Evolutionary conservation across 1,140 invertebrate genomes (phyloP).

Genomic region (Probaryconus sp.): DNA sequence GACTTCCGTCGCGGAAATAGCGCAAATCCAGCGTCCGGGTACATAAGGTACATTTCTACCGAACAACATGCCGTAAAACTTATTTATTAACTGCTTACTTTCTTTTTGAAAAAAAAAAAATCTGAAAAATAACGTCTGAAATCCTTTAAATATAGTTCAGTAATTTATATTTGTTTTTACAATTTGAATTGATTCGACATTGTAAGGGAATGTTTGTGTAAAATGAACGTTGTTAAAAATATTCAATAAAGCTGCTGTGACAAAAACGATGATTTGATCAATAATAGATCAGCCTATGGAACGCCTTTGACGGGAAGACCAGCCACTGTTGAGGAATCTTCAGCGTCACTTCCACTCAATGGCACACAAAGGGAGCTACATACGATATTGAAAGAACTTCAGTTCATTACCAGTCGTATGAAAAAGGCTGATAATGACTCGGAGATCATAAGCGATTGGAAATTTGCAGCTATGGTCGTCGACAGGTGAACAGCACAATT

Average conservation of each 20-base stretch:
- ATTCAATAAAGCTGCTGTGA: not conserved
- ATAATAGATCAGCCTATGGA: slow-evolving; percentile 80
- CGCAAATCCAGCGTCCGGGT: slow-evolving; percentile 68
- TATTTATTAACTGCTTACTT: no score
- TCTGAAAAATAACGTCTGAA: not conserved
- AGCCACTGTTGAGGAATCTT: slow-evolving; percentile 80
- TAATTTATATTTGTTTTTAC: no score
- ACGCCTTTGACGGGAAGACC: slow-evolving; percentile 76
- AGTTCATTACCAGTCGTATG: slow-evolving; percentile 95
- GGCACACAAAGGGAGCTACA: slow-evolving; percentile 85
- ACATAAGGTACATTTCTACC: slow-evolving; percentile 68
- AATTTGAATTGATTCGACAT: no score
- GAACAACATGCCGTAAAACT: no score
- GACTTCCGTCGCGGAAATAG: slow-evolving; percentile 86
- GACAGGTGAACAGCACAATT: slow-evolving; percentile 82
- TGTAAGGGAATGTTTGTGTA: no score
- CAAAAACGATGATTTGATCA: slow-evolving; percentile 73
- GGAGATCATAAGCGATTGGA: slow-evolving; percentile 98
- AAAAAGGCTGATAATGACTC: slow-evolving; percentile 92
- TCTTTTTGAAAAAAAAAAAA: no score
- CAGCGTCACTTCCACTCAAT: slow-evolving; percentile 77
- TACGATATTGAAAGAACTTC: slow-evolving; percentile 92
- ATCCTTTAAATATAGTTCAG: not conserved
- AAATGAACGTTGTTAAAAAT: not conserved
- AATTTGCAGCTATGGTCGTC: slow-evolving; percentile 99